phyloP scores from a whole-genome alignment of 2,113 vertebrate species.

The Oncorhynchus mykiss region DNA sequence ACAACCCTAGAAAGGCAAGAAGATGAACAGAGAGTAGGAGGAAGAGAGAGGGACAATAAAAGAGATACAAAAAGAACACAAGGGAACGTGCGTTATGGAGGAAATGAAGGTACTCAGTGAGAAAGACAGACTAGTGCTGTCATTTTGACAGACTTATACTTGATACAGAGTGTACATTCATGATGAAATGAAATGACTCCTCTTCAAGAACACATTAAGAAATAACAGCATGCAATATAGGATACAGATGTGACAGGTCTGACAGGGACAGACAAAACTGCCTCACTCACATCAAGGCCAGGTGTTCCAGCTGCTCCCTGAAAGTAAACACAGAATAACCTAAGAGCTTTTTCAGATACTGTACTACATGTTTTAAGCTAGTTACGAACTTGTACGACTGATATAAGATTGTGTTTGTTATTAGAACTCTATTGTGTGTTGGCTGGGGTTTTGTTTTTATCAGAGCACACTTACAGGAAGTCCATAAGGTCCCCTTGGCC shows the following conservation, averaged over 20 bases:
- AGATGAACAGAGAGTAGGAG: not conserved
- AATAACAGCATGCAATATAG: not conserved
- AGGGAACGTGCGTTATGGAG: not conserved
- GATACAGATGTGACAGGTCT: not conserved
- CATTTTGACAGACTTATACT: not conserved
- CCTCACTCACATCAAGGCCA: constrained; percentile 94
- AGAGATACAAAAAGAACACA: not conserved
- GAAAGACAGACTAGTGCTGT: not conserved
- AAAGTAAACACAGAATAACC: constrained; percentile 59
- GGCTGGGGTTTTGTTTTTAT: not conserved
- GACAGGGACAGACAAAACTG: not conserved
- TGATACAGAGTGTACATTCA: too few relatives aligned
- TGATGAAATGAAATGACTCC: too few relatives aligned
- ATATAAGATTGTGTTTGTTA: too few relatives aligned
- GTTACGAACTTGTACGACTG: too few relatives aligned
- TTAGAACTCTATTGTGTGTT: not conserved
- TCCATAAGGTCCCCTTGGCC: constrained; percentile 93
- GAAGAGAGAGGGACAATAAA: not conserved
- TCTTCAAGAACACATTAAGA: not conserved
- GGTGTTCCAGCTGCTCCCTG: constrained; percentile 95
- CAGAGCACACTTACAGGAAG: constrained; percentile 85
- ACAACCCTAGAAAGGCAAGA: not conserved
- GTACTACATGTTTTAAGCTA: too few relatives aligned
- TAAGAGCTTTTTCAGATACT: not conserved
- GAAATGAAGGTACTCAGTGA: not conserved